These are phyloP conservation scores for Otolemur garnettii DNA, from an alignment of 2,113 vertebrate species.

Conservation along the genomic window DNA sequence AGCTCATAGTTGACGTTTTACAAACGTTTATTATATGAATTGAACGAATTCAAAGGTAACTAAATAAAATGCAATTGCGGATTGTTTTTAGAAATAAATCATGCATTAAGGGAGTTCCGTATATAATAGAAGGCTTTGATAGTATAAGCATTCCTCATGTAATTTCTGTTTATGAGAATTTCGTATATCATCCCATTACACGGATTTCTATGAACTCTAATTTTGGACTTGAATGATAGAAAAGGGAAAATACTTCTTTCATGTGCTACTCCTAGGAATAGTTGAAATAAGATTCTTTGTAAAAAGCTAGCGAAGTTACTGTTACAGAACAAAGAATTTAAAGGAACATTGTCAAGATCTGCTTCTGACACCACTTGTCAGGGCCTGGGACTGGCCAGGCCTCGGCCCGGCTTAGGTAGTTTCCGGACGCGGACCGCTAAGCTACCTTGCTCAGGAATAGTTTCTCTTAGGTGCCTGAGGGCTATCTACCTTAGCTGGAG, in stretches of 20 bases:
- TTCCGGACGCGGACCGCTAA: too few species aligned
- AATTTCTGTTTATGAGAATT: conserved; percentile 29
- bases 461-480: too few species aligned
- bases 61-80: conserved; percentile 18
- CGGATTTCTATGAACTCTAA: neutral
- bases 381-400: too few species aligned
- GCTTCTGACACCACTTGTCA: too few species aligned
- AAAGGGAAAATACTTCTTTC: conserved; percentile 42
- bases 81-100: conserved; percentile 39
- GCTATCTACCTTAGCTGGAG: too few species aligned
- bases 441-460: too few species aligned
- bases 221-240: conserved; percentile 24
- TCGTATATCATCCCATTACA: neutral
- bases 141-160: neutral
- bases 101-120: neutral
- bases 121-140: conserved; percentile 31
- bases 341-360: neutral
- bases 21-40: conserved; percentile 20
- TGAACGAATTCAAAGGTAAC: conserved; percentile 9
- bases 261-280: neutral
- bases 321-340: neutral
- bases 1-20: neutral
- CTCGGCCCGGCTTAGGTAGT: too few species aligned
- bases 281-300: neutral
- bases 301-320: conserved; percentile 4